Base-by-base conservation (phyloP, 2,888 invertebrate genomes). In the Gandaritis pyraliata region DNA sequence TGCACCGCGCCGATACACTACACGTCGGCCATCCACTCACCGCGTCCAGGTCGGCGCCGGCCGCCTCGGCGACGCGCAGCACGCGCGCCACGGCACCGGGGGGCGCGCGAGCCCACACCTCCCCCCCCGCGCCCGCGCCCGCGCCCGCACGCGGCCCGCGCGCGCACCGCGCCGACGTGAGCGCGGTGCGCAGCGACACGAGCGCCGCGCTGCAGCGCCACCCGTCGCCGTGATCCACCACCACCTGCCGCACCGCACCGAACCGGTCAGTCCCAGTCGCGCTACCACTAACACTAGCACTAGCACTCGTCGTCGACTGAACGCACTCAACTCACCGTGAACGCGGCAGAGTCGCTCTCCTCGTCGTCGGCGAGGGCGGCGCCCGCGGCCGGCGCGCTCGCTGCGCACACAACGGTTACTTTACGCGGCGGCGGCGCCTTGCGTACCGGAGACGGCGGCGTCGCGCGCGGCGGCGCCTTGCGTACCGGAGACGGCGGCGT, bases 301-400 rank as follows among this genome's bases (percentile, higher is more conserved):
- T 23, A 23, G 23, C 23, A 23, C 23, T 23, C 6, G 6, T 6
- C 23, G 23, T 23, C n/a, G n/a, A n/a, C 70, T 84, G 71, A 64
- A 81, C 75, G 38, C 13, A 23, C 74, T 74, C 69, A 85, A 23
- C 74, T 74, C 69, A 85, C 85, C 82, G 81, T 75, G 69, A 85
- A 86, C 7, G 84, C 75, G 36, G 82, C 85, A 2, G 77, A 74
- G 70, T 83, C 85, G 23, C 78, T 76, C 33, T 83, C 85, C 13
- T 72, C 76, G 45, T 73, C 77, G 50, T 36, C 75, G 43, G 58
- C 58, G 50, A 18, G 50, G 8, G 13, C 18, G 45, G 33, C 48
- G n/a, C 4, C 12, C 15, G 4, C 38, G 23, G 33, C 8, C 18
- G 3, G 45, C 18, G n/a, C 23, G 46, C 33, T 10, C 29, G 47